Percentiles rank a stretch among this genome's conserved stretches.
phyloP scores from a whole-genome alignment of 2,113 vertebrate genomes.

The Stigmatopora nigra region DNA sequence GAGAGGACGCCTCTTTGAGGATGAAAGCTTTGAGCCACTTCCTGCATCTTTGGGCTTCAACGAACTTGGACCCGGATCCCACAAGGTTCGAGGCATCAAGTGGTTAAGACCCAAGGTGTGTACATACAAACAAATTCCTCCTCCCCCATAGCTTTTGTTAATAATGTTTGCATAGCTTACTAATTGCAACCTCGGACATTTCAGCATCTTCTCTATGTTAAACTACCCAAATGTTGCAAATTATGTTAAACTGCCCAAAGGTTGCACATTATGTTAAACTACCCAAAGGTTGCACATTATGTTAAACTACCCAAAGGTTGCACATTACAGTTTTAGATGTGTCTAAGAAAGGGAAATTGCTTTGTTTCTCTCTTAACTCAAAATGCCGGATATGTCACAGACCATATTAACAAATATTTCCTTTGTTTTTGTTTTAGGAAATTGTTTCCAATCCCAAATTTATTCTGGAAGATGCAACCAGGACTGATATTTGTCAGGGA shows the following conservation, averaged over 20 bases:
- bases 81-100: constrained; percentile 67
- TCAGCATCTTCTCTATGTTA: too few relatives aligned
- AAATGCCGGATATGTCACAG: not conserved
- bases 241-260: too few relatives aligned
- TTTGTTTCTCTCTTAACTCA: not conserved
- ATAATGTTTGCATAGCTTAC: not conserved
- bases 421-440: constrained; percentile 22
- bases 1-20: constrained; percentile 71
- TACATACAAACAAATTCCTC: not conserved
- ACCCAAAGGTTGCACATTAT: too few relatives aligned
- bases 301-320: too few relatives aligned
- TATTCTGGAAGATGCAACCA: constrained; percentile 73
- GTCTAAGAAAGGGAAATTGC: not conserved
- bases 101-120: constrained; percentile 73
- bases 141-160: not conserved
- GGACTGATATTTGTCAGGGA: constrained; percentile 83
- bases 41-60: constrained; percentile 73
- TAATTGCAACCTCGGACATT: not conserved
- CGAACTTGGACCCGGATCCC: constrained; percentile 74
- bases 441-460: constrained; percentile 38
- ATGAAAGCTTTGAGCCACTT: constrained; percentile 74
- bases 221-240: too few relatives aligned
- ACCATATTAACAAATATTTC: not conserved
- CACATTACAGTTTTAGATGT: too few relatives aligned
- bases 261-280: too few relatives aligned